Base-by-base conservation (phyloP, 2,888 invertebrate species). In the Pristionchus fissidentatus region DNA sequence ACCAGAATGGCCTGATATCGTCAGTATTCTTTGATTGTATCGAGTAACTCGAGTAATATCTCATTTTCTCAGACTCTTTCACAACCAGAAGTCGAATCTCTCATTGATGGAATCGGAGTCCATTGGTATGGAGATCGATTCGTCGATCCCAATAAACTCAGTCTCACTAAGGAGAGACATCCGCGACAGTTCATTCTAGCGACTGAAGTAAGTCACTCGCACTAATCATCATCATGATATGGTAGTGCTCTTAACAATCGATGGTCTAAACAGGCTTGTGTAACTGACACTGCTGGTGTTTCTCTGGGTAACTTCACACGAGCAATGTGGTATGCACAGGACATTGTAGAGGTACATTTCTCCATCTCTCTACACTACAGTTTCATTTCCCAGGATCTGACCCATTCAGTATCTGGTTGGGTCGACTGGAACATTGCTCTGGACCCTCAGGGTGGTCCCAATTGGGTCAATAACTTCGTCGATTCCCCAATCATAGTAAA, bases 341-440 rank as follows among this genome's bases (percentile, higher is more conserved):
- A 95, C 85, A 81, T 81, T 35, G 29, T 81, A 2, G 66, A 81
- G 66, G 81, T 81, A 49, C 2, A 7, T 0, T n/a, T 15, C 49
- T 49, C 10, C 13, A 49, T 32, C 5, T 1, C 2, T 38, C 22
- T 38, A 13, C 38, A 13, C 5, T 38, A 1, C 10, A 15, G 8
- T 7, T 38, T 32, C 22, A 66, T 66, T 35, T 43, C 75, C 91
- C 93, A 95, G 94, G 95, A 96, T 93, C 91, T 96, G 32, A 95
- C 95, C 88, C 94, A 96, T 92, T 95, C 95, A 93, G 95, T 95
- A 0, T 94, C 94, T 35, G 96, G 96, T 1, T 97, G 97, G 96
- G 94, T 96, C 0, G 97, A 97, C 92, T 97, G 97, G 97, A 97
- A 97, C 93, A 93, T 97, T 83, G 95, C 95, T 35, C 93, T 97